Evolutionary conservation across 2,797 vertebrate species (phyloP).

Genomic region (Sorex maritimensis): DNA sequence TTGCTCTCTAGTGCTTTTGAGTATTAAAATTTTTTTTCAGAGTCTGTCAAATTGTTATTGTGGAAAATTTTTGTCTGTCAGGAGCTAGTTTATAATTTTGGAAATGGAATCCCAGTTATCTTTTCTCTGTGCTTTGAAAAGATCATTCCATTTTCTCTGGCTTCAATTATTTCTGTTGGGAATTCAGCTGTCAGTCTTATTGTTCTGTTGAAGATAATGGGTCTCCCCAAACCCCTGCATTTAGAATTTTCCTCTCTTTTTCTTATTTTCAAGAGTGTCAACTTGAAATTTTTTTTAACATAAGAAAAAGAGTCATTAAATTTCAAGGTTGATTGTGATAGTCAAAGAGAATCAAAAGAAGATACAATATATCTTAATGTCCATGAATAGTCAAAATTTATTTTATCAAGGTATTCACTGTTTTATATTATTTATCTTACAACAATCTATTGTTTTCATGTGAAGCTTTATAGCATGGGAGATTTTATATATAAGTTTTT

Average conservation of each 20-base stretch:
- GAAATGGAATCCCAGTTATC: background rate
- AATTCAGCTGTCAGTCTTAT: slow-evolving; percentile 20
- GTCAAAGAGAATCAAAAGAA: slow-evolving; percentile 2
- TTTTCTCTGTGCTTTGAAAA: background rate
- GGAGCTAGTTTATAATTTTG: background rate
- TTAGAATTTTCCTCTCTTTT: slow-evolving; percentile 40
- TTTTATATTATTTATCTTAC: slow-evolving; percentile 29
- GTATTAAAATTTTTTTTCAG: slow-evolving; percentile 1
- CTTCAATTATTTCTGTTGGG: background rate
- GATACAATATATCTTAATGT: background rate
- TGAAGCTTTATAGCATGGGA: background rate
- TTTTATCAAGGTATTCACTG: slow-evolving; percentile 34
- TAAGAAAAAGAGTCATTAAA: slow-evolving; percentile 45
- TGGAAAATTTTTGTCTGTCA: background rate
- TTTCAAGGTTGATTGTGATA: slow-evolving; percentile 18
- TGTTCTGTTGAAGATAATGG: background rate
- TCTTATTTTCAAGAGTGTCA: background rate
- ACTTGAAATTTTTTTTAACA: background rate
- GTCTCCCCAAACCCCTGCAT: background rate
- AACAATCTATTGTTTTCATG: slow-evolving; percentile 25
- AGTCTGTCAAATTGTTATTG: background rate
- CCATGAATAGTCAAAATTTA: background rate
- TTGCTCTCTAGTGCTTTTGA: background rate
- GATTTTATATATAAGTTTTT: background rate
- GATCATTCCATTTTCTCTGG: background rate